A percentile compares a stretch with the other conserved stretches of the same genome.
These are phyloP conservation scores for Brenthis hecate DNA, from an alignment of 2,888 invertebrate species.

Conservation along the genomic window DNA sequence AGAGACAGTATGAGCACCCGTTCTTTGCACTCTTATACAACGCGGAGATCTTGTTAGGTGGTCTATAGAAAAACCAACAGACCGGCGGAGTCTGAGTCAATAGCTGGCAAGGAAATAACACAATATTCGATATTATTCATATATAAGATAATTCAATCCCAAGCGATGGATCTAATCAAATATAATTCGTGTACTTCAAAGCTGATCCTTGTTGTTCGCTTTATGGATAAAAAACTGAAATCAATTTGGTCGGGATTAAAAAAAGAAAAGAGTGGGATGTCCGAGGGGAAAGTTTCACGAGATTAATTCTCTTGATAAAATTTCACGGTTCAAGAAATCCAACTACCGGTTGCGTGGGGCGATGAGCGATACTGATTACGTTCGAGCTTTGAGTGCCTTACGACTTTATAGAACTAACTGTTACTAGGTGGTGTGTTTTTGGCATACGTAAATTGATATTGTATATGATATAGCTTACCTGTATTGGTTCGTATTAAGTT, in stretches of 20 bases:
- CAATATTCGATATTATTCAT: too few relatives aligned
- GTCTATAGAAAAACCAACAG: too few relatives aligned
- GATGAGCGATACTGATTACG: conserved; percentile 81
- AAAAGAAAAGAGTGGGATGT: conserved; percentile 66
- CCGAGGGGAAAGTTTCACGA: conserved; percentile 75
- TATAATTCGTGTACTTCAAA: conserved; percentile 27
- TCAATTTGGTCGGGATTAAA: conserved; percentile 69
- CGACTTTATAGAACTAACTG: conserved; percentile 45
- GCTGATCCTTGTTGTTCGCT: conserved; percentile 39
- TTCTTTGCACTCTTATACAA: too few relatives aligned
- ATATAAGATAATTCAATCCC: neutral
- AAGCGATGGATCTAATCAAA: conserved; percentile 15
- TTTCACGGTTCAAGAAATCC: conserved; percentile 82
- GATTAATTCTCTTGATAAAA: conserved; percentile 83
- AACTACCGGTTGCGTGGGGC: conserved; percentile 81
- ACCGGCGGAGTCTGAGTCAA: too few relatives aligned
- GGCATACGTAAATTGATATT: too few relatives aligned
- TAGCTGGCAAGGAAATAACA: too few relatives aligned
- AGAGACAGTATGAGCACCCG: too few relatives aligned
- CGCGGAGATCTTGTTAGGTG: too few relatives aligned
- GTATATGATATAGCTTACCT: too few relatives aligned
- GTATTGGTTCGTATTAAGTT: neutral
- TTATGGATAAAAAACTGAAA: conserved; percentile 51
- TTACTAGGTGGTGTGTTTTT: neutral
- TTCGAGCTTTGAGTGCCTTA: conserved; percentile 57